These are phyloP conservation scores for Dicaeum eximium DNA, from an alignment of 2,113 vertebrate species.

Conservation along the genomic window DNA sequence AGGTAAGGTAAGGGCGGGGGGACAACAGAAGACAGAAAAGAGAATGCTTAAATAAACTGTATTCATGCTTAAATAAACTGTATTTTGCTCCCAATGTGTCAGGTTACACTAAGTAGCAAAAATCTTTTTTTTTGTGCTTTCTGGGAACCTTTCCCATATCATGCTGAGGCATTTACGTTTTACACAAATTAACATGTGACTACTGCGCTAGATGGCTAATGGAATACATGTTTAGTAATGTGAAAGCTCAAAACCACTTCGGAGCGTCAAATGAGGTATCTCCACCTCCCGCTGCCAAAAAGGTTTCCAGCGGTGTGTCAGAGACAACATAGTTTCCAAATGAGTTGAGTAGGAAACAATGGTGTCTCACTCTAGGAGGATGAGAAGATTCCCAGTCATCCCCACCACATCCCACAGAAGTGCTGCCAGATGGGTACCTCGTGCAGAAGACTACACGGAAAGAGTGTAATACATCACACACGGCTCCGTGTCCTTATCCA, in stretches of 20 bases:
- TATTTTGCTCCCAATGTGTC: not conserved
- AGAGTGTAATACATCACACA: not conserved
- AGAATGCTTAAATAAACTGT: not conserved
- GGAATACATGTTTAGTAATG: constrained; percentile 4
- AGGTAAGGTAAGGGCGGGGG: not conserved
- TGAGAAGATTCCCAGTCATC: not conserved
- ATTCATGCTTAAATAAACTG: not conserved
- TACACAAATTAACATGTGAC: not conserved
- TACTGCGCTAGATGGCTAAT: not conserved
- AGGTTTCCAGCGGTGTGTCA: not conserved
- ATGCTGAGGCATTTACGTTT: not conserved
- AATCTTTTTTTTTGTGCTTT: not conserved
- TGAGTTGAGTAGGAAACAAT: not conserved
- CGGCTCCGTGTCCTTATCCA: not conserved
- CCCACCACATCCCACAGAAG: not conserved
- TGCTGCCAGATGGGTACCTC: not conserved
- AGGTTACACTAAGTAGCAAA: not conserved
- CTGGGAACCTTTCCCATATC: not conserved
- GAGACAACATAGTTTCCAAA: not conserved
- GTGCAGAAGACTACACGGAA: not conserved
- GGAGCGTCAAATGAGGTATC: not conserved
- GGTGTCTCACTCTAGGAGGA: not conserved
- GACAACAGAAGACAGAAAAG: not conserved
- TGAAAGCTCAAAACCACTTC: not conserved
- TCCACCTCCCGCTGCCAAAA: not conserved